Base-by-base conservation (phyloP, 2,113 vertebrate genomes). In the Callopanchax toddi region DNA sequence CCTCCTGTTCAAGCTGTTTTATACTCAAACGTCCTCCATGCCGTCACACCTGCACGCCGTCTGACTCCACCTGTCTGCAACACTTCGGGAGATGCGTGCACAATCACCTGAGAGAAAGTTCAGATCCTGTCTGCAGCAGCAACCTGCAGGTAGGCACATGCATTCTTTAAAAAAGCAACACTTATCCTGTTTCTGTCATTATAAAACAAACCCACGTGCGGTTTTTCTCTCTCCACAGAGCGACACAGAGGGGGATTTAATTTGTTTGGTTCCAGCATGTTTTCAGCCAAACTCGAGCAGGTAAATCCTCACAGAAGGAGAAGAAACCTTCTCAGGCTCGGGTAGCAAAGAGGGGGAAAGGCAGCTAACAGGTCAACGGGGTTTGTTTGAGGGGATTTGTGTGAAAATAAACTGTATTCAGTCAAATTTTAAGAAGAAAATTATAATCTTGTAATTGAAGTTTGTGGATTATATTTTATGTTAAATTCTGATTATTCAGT, bases 1-100 rank as follows among this genome's bases (percentile, higher is more conserved):
- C 90, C 21, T 86, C 89, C 73, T 92, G 91, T 52, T 86, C 85
- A 17, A 85, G 88, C 84, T 91, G 91, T 40, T 39, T 91, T 65
- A 59, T 89, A 26, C 74, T 92, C 18, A 80, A 10, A 12, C 68
- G 62, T 16, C 88, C 90, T 0, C 21, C 67, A 0, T 92, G 91
- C 79, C 40, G 81, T 5, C 86, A 89, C 55, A 73, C 71, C 65
- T 91, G 89, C 57, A 5, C 15, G 36, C 18, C 71, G 10, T 81
- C 86, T 0, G 82, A 91, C 16, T 55, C 82, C 0, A 23, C 79
- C 66, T 92, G 90, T 50, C 71, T 90, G 4, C 83, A 73, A 7
- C 89, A 17, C 61, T 91, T 88, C 22, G 90, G 91, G 9, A 85
- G 68, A 59, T 91, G 91, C 76, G 84, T 90, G 46, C 87, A 68